These are phyloP conservation scores for Equus przewalskii DNA, from an alignment of 2,113 vertebrate genomes.

Conservation along the genomic window DNA sequence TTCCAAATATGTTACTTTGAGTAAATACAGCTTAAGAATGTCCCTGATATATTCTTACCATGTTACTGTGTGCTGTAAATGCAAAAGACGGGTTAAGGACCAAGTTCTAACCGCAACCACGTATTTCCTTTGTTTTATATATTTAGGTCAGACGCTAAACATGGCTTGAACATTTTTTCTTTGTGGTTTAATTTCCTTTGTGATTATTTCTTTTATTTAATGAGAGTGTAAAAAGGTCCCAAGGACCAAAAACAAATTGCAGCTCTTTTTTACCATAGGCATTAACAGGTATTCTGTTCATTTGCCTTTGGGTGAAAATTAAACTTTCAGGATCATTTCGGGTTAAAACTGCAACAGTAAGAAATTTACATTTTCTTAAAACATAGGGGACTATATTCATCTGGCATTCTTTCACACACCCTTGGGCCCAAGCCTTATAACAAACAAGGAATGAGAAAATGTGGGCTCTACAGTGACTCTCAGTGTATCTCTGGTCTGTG, in stretches of 20 bases:
- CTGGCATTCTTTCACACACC: background rate
- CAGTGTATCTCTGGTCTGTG: background rate
- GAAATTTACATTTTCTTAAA: constrained; percentile 45
- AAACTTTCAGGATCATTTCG: constrained; percentile 47
- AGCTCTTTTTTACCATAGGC: constrained; percentile 27
- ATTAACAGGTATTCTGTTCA: background rate
- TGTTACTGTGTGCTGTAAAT: background rate
- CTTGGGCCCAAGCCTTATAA: background rate
- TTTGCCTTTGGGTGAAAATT: constrained; percentile 34
- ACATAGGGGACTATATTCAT: background rate
- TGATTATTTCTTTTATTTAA: constrained; percentile 77
- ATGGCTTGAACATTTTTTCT: constrained; percentile 66
- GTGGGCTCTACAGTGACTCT: constrained; percentile 40
- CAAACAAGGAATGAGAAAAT: constrained; percentile 12
- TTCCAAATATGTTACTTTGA: constrained; percentile 32
- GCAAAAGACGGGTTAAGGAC: background rate
- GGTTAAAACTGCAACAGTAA: background rate
- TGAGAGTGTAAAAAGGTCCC: constrained; percentile 64
- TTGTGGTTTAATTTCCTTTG: constrained; percentile 81
- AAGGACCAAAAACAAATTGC: constrained; percentile 70
- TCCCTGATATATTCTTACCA: constrained; percentile 27
- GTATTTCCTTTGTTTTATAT: constrained; percentile 71
- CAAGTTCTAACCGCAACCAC: constrained; percentile 44
- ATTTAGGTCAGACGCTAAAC: constrained; percentile 67
- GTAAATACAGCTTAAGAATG: background rate